Conservation (phyloP, 2,888 invertebrate species). For the Tricholauxania praeusta region DNA sequence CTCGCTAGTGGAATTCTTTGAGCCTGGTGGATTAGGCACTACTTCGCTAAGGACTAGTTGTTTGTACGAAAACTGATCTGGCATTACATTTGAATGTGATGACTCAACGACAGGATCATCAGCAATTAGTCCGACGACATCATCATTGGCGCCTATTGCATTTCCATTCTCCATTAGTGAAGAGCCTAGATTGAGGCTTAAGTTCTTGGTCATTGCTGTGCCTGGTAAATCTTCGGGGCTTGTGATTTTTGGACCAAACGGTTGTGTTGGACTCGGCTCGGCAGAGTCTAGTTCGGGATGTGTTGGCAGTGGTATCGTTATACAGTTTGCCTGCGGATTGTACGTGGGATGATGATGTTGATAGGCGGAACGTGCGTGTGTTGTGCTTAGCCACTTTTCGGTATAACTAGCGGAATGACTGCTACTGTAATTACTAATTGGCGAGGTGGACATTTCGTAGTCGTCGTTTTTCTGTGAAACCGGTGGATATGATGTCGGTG, state of each 20-base stretch:
- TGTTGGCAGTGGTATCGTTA: slow-evolving; percentile 57
- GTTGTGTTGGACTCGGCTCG: slow-evolving; percentile 66
- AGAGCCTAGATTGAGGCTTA: slow-evolving; percentile 58
- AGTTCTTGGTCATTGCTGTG: slow-evolving; percentile 63
- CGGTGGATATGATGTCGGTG: slow-evolving; percentile 43
- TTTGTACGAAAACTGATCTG: slow-evolving; percentile 59
- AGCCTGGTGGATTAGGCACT: slow-evolving; percentile 7
- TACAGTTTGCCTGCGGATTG: slow-evolving; percentile 50
- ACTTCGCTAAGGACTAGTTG: slow-evolving; percentile 51
- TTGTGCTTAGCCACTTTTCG: slow-evolving; percentile 59
- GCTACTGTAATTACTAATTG: slow-evolving; percentile 7
- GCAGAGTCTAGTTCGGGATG: slow-evolving; percentile 63
- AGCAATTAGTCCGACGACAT: slow-evolving; percentile 23
- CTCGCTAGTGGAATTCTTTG: slow-evolving; percentile 55
- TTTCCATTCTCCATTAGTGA: slow-evolving; percentile 42
- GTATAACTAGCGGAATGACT: slow-evolving; percentile 49
- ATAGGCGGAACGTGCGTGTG: slow-evolving; percentile 47
- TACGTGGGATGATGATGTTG: slow-evolving; percentile 38
- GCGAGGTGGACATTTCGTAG: slow-evolving; percentile 35
- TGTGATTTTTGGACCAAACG: slow-evolving; percentile 70
- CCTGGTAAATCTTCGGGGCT: slow-evolving; percentile 66
- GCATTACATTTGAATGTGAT: slow-evolving; percentile 54
- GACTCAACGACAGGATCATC: slow-evolving; percentile 50
- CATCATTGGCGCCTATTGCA: slow-evolving; percentile 29
- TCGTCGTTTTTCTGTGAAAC: slow-evolving; percentile 14